Base-by-base conservation (phyloP, 2,113 vertebrate genomes). In the Setophaga kirtlandii region DNA sequence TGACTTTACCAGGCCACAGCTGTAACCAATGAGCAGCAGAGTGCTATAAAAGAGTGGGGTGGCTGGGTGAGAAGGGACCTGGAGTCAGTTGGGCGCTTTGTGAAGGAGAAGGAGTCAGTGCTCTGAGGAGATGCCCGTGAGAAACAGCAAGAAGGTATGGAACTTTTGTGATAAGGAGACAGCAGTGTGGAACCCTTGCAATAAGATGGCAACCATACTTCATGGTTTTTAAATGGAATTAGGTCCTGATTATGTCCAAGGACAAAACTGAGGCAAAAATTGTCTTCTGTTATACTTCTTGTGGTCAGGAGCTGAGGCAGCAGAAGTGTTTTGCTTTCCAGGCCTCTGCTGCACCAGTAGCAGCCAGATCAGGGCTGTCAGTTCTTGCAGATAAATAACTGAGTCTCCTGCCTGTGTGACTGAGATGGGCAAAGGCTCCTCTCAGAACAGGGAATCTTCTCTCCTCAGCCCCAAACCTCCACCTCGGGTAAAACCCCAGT, bases 341-440 rank as follows among this genome's bases (percentile, higher is more conserved):
- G 63, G 46, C 46, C 0, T 0, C 41, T 24, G 60, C 30, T 49
- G 21, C 5, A 10, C 11, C 2, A 8, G n/a, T 42, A 28, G 23
- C 46, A 39, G 69, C 55, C 71, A 7, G 16, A 63, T 76, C 47
- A 52, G 64, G 62, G 55, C 9, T 5, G 5, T 35, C 27, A 1
- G 5, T 10, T 60, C 4, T 3, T 70, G 42, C 28, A 52, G 53
- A 80, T 46, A 56, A 64, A 33, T 7, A 28, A 25, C 23, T 49
- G 10, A 39, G 11, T 53, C 44, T 28, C 49, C 53, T 58, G 69
- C 28, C 12, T 6, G 5, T 12, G 41, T 33, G n/a, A 9, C n/a
- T 69, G 39, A 42, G 5, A 27, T 18, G 49, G 82, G 35, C 46
- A 67, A 75, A 82, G 17, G 37, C 39, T 83, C 16, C 44, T 82